A percentile compares a stretch with the other conserved stretches of the same genome.
Conservation (phyloP, 2,113 vertebrate species). For the Chloropsis cyanopogon region DNA sequence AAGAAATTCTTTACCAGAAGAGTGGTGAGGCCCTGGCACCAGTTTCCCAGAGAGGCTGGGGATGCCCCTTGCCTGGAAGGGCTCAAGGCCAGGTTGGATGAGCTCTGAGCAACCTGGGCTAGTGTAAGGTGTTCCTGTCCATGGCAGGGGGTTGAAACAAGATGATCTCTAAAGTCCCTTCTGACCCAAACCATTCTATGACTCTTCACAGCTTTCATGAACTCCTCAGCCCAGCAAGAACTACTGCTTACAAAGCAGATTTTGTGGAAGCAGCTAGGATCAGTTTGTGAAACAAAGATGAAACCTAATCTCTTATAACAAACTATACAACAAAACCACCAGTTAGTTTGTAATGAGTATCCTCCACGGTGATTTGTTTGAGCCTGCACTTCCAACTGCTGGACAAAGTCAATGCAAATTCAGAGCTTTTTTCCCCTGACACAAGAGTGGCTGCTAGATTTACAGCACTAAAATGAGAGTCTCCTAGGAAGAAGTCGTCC, state of each 20-base stretch:
- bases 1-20: neutral
- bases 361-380: neutral
- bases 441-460: neutral
- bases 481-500: neutral
- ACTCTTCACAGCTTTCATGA: neutral
- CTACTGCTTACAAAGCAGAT: neutral
- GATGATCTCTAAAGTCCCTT: too few species aligned
- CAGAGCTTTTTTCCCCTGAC: neutral
- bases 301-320: neutral
- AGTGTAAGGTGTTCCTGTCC: rapidly evolving
- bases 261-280: neutral
- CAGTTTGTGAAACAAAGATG: neutral
- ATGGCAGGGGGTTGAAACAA: rapidly evolving
- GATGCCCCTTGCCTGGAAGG: neutral
- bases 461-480: neutral
- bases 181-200: neutral
- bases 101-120: rapidly evolving
- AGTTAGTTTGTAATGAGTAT: neutral
- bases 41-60: neutral
- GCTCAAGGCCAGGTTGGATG: neutral
- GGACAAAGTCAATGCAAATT: neutral
- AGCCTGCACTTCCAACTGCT: neutral
- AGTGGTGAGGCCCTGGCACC: neutral
- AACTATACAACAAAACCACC: neutral
- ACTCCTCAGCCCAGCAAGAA: neutral